phyloP scores from a whole-genome alignment of 1,140 invertebrate genomes.

The Bombus sylvicola region DNA sequence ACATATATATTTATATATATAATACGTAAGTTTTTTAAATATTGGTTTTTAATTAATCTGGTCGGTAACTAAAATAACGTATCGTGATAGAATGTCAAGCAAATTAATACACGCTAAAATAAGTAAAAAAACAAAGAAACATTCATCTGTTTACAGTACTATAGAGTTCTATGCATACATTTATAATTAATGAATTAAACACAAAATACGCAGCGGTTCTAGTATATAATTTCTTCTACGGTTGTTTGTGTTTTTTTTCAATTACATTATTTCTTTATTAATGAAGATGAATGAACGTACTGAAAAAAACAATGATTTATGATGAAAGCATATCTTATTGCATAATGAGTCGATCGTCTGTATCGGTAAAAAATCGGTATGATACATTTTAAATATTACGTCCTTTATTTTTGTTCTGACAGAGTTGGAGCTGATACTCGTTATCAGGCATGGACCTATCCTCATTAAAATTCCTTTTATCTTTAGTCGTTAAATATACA shows the following conservation, averaged over 20 bases:
- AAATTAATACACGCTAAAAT: background rate
- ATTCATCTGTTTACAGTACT: background rate
- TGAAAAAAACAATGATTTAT: background rate
- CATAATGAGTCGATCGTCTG: background rate
- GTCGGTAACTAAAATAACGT: slow-evolving; percentile 16
- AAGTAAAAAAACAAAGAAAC: background rate
- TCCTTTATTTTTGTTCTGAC: slow-evolving; percentile 50
- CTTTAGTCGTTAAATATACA: slow-evolving; percentile 31
- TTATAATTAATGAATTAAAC: slow-evolving; percentile 4
- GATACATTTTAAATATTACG: slow-evolving; percentile 36
- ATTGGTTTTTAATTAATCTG: slow-evolving; percentile 11
- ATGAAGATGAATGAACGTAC: background rate
- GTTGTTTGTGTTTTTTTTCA: background rate
- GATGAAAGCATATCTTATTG: background rate
- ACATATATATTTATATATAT: background rate
- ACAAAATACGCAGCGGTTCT: background rate
- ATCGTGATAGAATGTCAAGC: background rate
- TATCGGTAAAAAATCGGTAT: slow-evolving; percentile 27
- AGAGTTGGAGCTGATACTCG: slow-evolving; percentile 31
- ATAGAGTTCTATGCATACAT: background rate
- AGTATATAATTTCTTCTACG: background rate
- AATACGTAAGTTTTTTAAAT: slow-evolving; percentile 14
- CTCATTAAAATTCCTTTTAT: slow-evolving; percentile 10
- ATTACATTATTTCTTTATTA: background rate
- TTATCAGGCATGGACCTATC: background rate